Base-by-base conservation (phyloP, 2,797 vertebrate species). In the Bufotes viridis region DNA sequence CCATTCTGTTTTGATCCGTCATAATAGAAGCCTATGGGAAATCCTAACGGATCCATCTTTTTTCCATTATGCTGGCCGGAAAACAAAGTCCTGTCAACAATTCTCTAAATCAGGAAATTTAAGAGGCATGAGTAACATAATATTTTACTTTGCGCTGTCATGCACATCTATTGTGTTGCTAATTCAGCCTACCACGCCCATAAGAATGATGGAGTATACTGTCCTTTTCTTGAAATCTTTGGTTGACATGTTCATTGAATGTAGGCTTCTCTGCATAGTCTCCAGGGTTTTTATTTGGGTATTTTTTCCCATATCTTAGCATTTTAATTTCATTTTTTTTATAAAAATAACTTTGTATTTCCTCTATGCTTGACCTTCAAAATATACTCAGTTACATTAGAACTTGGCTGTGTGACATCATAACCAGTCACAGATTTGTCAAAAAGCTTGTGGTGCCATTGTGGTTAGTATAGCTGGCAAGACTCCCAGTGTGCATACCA, bases 401-500 rank as follows among this genome's bases (percentile, higher is more conserved):
- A 83, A 26, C n/a, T 70, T 57, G 58, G 42, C 81, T 57, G 15
- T 55, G 42, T 83, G 49, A 70, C 65, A 83, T 70, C 24, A 83
- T 49, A 83, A 22, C 81, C 49, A 70, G 81, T 29, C 26, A 70
- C 42, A 82, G 49, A 49, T 69, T 82, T 69, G 4, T 69, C 13
- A 72, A 49, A 42, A 18, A 72, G 76, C 6, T 60, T 24, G 61
- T 78, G 10, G 70, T 85, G 70, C 7, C 2, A 81, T 78, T 85
- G 12, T 78, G 67, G 72, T 65, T 55, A 0, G 78, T 34, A 24
- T 7, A 61, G 55, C 34, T 85, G 85, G 65, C 81, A 90, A 49
- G 90, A 93, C 67, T 83, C 51, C 65, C 81, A 70, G 65, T 18
- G 65, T 55, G 18, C 81, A 83, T 83, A 72, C n/a, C 81, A 34